Conservation (phyloP, 2,113 vertebrate species). For the Mola mola region DNA sequence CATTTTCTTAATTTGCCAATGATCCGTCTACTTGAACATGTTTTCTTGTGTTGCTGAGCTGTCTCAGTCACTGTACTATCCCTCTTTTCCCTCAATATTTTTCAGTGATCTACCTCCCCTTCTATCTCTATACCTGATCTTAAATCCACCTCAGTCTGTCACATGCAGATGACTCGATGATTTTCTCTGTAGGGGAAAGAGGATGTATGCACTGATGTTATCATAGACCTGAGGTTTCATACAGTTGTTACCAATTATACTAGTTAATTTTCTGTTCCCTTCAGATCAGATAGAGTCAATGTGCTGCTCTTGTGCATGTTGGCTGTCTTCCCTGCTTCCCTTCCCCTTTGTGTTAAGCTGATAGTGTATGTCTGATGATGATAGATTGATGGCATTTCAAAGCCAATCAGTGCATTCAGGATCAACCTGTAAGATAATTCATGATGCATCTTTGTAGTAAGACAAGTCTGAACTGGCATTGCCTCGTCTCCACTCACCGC, state of each 20-base stretch:
- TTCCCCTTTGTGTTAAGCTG: too few species aligned
- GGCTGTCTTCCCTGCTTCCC: background rate
- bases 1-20: too few species aligned
- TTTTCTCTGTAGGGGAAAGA: background rate
- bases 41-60: too few species aligned
- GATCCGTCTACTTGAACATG: too few species aligned
- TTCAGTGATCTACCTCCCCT: background rate
- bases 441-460: background rate
- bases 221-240: background rate
- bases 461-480: slow-evolving; percentile 2
- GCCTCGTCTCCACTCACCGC: too few species aligned
- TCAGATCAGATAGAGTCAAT: too few species aligned
- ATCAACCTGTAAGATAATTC: background rate
- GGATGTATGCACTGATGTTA: slow-evolving; percentile 5
- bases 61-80: too few species aligned
- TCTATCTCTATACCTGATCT: slow-evolving; percentile 13
- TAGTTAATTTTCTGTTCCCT: too few species aligned
- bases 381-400: too few species aligned
- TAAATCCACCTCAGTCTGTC: background rate
- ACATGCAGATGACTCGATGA: slow-evolving; percentile 17
- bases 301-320: too few species aligned
- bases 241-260: too few species aligned
- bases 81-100: slow-evolving; percentile 11
- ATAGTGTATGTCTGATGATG: too few species aligned
- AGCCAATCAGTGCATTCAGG: background rate